Conservation (phyloP, 2,888 invertebrate genomes). For the Notodonta dromedarius region DNA sequence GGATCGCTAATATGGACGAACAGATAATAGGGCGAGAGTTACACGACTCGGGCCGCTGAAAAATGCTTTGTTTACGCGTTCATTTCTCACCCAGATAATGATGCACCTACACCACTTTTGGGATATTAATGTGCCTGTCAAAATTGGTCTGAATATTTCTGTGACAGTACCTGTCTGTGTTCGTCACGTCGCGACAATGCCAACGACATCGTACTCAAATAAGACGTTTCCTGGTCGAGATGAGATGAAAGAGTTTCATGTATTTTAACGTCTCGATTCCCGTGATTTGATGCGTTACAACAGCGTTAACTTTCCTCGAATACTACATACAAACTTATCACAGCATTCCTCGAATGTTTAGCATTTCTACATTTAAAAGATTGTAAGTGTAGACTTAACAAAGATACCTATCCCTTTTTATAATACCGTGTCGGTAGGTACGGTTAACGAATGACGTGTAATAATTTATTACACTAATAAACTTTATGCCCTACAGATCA, state of each 20-base stretch:
- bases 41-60: slow-evolving; percentile 30
- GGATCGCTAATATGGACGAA: slow-evolving; percentile 46
- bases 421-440: background rate
- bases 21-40: slow-evolving; percentile 50
- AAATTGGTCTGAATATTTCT: slow-evolving; percentile 20
- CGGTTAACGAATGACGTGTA: background rate
- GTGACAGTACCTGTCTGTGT: slow-evolving; percentile 22
- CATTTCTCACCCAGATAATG: slow-evolving; percentile 7
- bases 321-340: slow-evolving; percentile 10
- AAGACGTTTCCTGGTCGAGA: slow-evolving; percentile 60
- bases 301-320: slow-evolving; percentile 11
- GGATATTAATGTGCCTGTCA: slow-evolving; percentile 12
- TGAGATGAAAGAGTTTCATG: slow-evolving; percentile 61
- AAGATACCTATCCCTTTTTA: background rate
- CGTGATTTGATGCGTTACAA: slow-evolving; percentile 10
- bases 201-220: slow-evolving; percentile 51
- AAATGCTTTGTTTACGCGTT: slow-evolving; percentile 27
- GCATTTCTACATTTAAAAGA: background rate
- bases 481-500: background rate
- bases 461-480: background rate
- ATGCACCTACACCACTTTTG: background rate
- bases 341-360: background rate
- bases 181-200: slow-evolving; percentile 29
- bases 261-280: slow-evolving; percentile 52
- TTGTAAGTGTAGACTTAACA: background rate